Conservation (phyloP, 2,797 vertebrate species). For the Triplophysa yarkandensis region DNA sequence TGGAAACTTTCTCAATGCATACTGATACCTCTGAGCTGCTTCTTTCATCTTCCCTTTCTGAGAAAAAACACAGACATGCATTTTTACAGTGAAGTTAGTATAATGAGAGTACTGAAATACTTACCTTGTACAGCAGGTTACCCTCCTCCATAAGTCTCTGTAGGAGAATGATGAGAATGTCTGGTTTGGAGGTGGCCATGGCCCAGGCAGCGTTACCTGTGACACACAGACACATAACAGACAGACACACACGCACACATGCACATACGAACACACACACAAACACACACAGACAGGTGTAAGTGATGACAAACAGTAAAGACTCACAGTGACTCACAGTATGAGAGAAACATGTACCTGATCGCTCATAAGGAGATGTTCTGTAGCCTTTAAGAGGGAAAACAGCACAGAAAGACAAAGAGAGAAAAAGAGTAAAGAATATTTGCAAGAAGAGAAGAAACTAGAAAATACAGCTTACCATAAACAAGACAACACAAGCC, state of each 20-base stretch:
- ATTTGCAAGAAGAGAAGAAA: conserved; percentile 20
- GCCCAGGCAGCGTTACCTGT: conserved; percentile 98
- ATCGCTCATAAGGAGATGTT: conserved; percentile 80
- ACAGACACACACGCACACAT: no score
- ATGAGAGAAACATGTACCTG: conserved; percentile 74
- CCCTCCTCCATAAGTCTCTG: conserved; percentile 99
- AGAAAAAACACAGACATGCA: conserved; percentile 42
- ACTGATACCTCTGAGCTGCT: conserved; percentile 83
- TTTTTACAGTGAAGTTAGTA: no score
- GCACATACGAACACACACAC: no score
- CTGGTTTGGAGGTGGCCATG: conserved; percentile 98
- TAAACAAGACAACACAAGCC: no score
- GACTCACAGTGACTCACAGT: no score
- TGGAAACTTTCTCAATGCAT: conserved; percentile 84
- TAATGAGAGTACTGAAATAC: neutral
- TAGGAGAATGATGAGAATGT: conserved; percentile 95
- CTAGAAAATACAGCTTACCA: neutral
- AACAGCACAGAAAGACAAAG: conserved; percentile 52
- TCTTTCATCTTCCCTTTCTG: conserved; percentile 88
- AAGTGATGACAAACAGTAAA: no score
- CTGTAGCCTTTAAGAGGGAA: conserved; percentile 75
- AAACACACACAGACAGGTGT: no score
- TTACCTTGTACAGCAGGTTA: conserved; percentile 91
- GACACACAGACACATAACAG: conserved; percentile 43
- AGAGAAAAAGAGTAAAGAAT: conserved; percentile 51